A percentile compares a stretch with the other conserved stretches of the same genome.
Evolutionary conservation across 2,888 invertebrate species (phyloP).

Genomic region (Camponotus fellah): DNA sequence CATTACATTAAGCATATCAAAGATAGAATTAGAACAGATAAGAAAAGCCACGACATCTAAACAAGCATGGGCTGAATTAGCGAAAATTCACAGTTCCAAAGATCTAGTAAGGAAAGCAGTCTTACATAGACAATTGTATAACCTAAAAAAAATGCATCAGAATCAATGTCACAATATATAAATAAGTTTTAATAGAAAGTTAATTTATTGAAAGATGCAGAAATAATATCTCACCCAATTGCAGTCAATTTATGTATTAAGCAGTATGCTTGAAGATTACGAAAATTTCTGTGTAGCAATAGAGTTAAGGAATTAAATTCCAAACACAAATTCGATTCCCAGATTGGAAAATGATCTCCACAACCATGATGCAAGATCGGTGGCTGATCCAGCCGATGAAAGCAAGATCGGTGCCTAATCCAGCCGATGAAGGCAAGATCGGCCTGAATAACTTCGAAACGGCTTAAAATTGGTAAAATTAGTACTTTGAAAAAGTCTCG

Average conservation of each 20-base stretch:
- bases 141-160: neutral
- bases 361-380: too few species aligned
- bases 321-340: neutral
- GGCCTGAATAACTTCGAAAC: too few species aligned
- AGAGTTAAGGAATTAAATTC: constrained; percentile 32
- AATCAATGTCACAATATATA: constrained; percentile 26
- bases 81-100: constrained; percentile 29
- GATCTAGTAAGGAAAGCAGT: constrained; percentile 28
- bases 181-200: constrained; percentile 1
- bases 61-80: constrained; percentile 26
- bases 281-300: constrained; percentile 39
- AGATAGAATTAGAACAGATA: constrained; percentile 23
- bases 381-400: too few species aligned
- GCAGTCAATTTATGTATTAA: constrained; percentile 42
- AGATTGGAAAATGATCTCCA: too few species aligned
- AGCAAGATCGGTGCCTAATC: too few species aligned
- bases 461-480: too few species aligned
- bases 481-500: too few species aligned
- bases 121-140: constrained; percentile 23
- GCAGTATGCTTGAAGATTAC: neutral
- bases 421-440: too few species aligned
- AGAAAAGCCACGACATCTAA: neutral
- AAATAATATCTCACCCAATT: constrained; percentile 14
- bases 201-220: constrained; percentile 13
- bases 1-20: constrained; percentile 14